Evolutionary conservation across 2,888 invertebrate species (phyloP), one percentile per base, ranked within the genome.

Genomic region (Meghimatium bilineatum): DNA sequence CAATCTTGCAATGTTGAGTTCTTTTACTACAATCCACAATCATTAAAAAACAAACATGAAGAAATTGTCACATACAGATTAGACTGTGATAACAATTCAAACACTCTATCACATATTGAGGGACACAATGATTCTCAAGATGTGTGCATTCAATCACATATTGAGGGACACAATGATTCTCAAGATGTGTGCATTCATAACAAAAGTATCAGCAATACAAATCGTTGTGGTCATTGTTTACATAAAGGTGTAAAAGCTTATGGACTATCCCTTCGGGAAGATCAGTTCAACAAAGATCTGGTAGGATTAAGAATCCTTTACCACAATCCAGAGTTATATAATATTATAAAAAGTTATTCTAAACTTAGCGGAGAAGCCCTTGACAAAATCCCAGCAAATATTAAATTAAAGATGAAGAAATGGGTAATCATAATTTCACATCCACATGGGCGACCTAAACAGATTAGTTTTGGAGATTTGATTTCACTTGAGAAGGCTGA

Each of bases 381-480:
- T 67, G 29, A 23, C 2, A 76, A 76, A 34, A 82, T 82, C n/a
- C 82, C 76, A 1, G 38, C 49, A 17, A 12, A 76, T 26, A 23
- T 76, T 1, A 82, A 82, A 36, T 14, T 3, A n/a, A n/a, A 52
- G 8, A 49, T 75, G 66, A 82, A 52, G n/a, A 67, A 82, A 52
- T 67, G 74, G 66, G 83, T 52, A 12, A 66, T 83, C 32, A 49
- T 83, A 1, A 83, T 83, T n/a, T 83, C 83, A 10, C 83, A 83
- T 38, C 83, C 83, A 1, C 79, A 83, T 60, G 83, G 83, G 5
- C 10, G 12, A 8, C 52, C 79, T 6, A 83, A 83, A 56, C 23
- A 44, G 26, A 66, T 83, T 36, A 83, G 83, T 23, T 60, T 79
- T 63, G 83, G 79, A 34, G 38, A 76, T 17, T 38, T 76, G 2